Evolutionary conservation across 2,797 vertebrate genomes (phyloP), one percentile per base, ranked within the genome.

Genomic region (Protosalanx chinensis): DNA sequence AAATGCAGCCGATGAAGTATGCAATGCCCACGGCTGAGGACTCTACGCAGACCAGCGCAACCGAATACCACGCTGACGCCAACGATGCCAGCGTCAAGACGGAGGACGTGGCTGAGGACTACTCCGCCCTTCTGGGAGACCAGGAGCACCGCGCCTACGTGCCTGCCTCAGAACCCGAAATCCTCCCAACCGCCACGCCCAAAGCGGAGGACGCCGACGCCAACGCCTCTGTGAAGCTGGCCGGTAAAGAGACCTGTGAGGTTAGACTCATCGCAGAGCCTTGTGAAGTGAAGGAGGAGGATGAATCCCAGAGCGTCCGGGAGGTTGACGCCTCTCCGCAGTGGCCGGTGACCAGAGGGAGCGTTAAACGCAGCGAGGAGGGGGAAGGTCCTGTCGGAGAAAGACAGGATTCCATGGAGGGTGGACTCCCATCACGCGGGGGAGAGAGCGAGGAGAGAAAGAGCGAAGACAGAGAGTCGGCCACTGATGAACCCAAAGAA

Each of bases 271-370:
- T 81, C 58, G 58, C 74, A 62, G 87, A 92, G 70, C 61, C 84
- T 7, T 90, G 86, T 81, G 88, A 91, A 1, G 90, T 93, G 76
- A 92, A 93, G 83, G 85, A 91, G 71, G 92, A 93, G 80, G 82
- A 89, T 73, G 89, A 92, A 79, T 83, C 84, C 18, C 81, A 90
- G 75, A 76, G 62, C 76, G 87, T 85, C 72, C 68, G 76, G 76
- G 76, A 76, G 74, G 82, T 6, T 1, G 41, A 82, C 67, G 49
- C 85, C 46, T 29, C 66, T 35, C 61, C 82, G 76, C 6, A 77
- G 10, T 79, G 81, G 78, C 74, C 73, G 0, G 13, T 7, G 3
- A 80, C 85, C 37, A 83, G 73, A 69, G 87, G 73, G 68, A 81
- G 76, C 6, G 41, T 58, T 53, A 79, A 37, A 71, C 69, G 0